Evolutionary conservation across 2,888 invertebrate species (phyloP), one percentile per base, ranked within the genome.

Genomic region (Cataglyphis albicans): DNA sequence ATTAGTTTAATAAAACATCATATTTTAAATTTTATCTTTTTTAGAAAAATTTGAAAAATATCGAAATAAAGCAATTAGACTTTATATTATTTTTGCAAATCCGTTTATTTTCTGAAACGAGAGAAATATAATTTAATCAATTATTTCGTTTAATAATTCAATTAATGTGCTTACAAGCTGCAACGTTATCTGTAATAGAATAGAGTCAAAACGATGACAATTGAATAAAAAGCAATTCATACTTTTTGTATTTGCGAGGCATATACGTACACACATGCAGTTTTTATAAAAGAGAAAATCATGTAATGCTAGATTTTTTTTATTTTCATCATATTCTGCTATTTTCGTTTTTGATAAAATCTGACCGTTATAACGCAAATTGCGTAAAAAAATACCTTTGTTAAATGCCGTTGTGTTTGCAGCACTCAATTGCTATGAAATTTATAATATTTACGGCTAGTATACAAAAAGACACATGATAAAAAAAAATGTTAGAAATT

Each of bases 401-500:
- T 59, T 59, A 29, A 73, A 59, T 32, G 3, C 61, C 52, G 25
- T 72, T 25, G 3, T 29, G 6, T 41, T 73, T 59, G 38, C 29
- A 73, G 29, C 41, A 29, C 29, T 59, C 59, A 59, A 29, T 29
- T 44, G 6, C 41, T 29, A 12, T 73, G 3, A 1, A 57, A 57
- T 72, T 12, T n/a, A n/a, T 10, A 32, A 32, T n/a, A 18, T 32
- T 61, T 61, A 25, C 18, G 41, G 10, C 1, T 73, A n/a, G 18
- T 18, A 18, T 32, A 61, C 10, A 18, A 61, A 61, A 29, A 59
- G 15, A 29, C 1, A 18, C 5, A 59, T 5, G 25, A 38, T 15
- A 59, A 61, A 59, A 29, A 18, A 3, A 41, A 72, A 41, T 73
- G 15, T 32, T 61, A 73, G 9, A 41, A 32, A 15, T 73, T 73